phyloP scores from a whole-genome alignment of 2,888 invertebrate species.

The Strigamia maritima region DNA sequence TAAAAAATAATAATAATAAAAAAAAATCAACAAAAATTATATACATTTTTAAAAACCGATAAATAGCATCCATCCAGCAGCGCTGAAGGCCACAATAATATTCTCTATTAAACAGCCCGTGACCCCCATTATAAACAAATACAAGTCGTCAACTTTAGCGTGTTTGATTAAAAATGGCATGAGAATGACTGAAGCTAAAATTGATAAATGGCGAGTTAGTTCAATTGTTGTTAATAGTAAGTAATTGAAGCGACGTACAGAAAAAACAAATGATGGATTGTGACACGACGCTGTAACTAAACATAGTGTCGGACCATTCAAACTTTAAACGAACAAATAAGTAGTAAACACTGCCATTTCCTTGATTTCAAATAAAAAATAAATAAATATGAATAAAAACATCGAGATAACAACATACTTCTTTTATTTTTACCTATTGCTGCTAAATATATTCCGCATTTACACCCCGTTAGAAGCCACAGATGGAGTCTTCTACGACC shows the following conservation, averaged over 20 bases:
- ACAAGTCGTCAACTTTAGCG: background rate
- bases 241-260: background rate
- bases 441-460: background rate
- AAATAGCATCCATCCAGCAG: slow-evolving; percentile 37
- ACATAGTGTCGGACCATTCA: slow-evolving; percentile 29
- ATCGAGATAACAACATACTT: background rate
- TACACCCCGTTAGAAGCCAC: background rate
- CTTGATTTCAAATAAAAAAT: background rate
- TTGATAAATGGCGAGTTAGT: background rate
- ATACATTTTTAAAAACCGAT: background rate
- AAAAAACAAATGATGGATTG: background rate
- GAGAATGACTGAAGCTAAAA: slow-evolving; percentile 13
- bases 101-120: background rate
- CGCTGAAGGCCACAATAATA: slow-evolving; percentile 34
- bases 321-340: background rate
- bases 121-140: background rate
- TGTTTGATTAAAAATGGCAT: slow-evolving; percentile 21
- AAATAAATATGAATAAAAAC: background rate
- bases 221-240: background rate
- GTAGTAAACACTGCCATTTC: slow-evolving; percentile 13
- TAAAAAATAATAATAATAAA: no score
- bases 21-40: no score
- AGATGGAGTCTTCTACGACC: background rate
- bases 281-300: background rate
- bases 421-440: background rate